Percentiles rank a stretch among this genome's conserved stretches.
These are phyloP conservation scores for Hippolais icterina DNA, from an alignment of 2,113 vertebrate species.

Conservation along the genomic window DNA sequence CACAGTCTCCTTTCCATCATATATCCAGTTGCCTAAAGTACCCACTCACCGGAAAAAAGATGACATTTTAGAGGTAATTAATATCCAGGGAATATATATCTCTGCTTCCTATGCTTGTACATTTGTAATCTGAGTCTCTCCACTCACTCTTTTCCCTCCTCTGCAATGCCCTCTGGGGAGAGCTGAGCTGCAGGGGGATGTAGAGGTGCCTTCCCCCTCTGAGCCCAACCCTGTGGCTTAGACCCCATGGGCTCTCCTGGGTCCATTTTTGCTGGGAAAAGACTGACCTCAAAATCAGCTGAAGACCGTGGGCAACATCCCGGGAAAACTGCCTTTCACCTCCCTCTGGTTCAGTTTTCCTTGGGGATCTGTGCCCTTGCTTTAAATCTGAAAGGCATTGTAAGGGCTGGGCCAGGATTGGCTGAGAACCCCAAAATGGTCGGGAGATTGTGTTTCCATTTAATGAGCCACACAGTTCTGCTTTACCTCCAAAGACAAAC, in stretches of 20 bases:
- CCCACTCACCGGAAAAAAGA: neutral
- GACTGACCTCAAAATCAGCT: neutral
- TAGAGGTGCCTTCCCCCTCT: fast-evolving
- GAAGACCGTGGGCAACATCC: neutral
- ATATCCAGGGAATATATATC: conserved; percentile 37
- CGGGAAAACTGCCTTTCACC: neutral
- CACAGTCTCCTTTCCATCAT: neutral
- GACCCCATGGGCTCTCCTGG: neutral
- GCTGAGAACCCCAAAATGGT: neutral
- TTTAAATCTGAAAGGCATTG: neutral
- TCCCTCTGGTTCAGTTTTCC: fast-evolving
- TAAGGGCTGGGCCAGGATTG: neutral
- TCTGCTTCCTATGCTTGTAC: conserved; percentile 36
- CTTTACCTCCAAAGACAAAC: neutral
- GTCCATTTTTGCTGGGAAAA: neutral
- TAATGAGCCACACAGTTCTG: neutral
- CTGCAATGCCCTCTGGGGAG: neutral
- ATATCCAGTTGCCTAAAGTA: conserved; percentile 36
- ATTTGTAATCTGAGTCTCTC: conserved; percentile 14
- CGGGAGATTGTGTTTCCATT: neutral
- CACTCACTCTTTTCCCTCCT: neutral
- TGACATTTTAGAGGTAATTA: conserved; percentile 31
- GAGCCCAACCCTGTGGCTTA: fast-evolving
- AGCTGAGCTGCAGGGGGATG: fast-evolving
- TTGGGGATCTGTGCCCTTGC: neutral